phyloP scores from a whole-genome alignment of 2,888 invertebrate species.

The Cetonia aurata region DNA sequence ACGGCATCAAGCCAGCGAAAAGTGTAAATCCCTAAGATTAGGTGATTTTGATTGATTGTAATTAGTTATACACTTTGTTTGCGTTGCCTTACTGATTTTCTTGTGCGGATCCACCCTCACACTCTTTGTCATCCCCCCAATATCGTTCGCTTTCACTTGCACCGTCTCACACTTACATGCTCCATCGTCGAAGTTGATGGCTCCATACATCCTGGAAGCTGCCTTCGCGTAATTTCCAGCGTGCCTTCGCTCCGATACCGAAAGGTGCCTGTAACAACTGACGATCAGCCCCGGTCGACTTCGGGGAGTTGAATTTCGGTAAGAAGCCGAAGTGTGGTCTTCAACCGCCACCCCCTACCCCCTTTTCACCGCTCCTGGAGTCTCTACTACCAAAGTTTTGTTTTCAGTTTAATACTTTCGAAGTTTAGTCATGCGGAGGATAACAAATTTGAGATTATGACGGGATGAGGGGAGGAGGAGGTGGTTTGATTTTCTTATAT shows the following conservation, averaged over 20 bases:
- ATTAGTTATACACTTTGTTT: slow-evolving; percentile 66
- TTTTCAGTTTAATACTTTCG: slow-evolving; percentile 62
- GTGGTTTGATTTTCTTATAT: slow-evolving; percentile 52
- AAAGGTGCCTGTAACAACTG: no score
- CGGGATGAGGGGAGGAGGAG: slow-evolving; percentile 26
- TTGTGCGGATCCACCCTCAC: slow-evolving; percentile 48
- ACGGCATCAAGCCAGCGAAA: slow-evolving; percentile 27
- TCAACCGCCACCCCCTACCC: not conserved
- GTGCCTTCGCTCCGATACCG: no score
- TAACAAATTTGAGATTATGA: slow-evolving; percentile 65
- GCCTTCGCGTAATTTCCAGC: slow-evolving; percentile 16
- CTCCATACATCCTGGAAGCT: slow-evolving; percentile 1
- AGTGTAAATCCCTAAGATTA: slow-evolving; percentile 53
- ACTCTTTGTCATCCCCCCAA: not conserved
- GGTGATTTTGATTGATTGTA: slow-evolving; percentile 66
- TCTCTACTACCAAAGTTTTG: slow-evolving; percentile 60
- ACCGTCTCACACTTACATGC: slow-evolving; percentile 63
- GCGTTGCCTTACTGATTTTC: slow-evolving; percentile 57
- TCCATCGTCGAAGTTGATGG: slow-evolving; percentile 48
- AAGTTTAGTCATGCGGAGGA: slow-evolving; percentile 65
- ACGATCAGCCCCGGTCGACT: not conserved
- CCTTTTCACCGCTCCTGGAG: slow-evolving; percentile 18
- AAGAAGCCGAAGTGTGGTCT: slow-evolving; percentile 35
- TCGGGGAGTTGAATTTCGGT: slow-evolving; percentile 15
- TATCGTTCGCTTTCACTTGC: slow-evolving; percentile 9